Evolutionary conservation across 2,888 invertebrate species (phyloP).

Genomic region (Carabus problematicus): DNA sequence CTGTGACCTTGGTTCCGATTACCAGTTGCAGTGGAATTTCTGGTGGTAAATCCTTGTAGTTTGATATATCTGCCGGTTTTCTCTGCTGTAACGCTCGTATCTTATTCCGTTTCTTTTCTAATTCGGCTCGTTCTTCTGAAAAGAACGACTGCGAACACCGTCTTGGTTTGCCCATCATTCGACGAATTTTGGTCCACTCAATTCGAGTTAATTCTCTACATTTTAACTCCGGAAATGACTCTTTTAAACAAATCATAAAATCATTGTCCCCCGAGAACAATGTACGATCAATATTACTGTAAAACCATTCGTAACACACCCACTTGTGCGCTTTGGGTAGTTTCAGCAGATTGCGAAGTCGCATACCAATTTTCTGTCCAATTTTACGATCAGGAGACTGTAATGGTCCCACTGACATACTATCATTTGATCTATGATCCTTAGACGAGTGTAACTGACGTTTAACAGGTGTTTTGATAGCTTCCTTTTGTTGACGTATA

Average conservation of each 20-base stretch:
- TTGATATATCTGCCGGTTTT: constrained; percentile 78
- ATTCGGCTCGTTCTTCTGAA: constrained; percentile 89
- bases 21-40: constrained; percentile 95
- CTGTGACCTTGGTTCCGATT: constrained; percentile 93
- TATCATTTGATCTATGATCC: constrained; percentile 50
- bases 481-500: constrained; percentile 47
- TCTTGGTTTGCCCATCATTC: constrained; percentile 97
- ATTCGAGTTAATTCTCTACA: constrained; percentile 83
- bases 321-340: constrained; percentile 98
- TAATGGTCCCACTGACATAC: constrained; percentile 59
- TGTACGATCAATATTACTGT: constrained; percentile 95
- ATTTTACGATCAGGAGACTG: constrained; percentile 79
- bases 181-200: constrained; percentile 94
- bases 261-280: constrained; percentile 96
- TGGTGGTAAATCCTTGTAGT: constrained; percentile 86
- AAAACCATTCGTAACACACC: constrained; percentile 99
- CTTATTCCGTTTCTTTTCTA: constrained; percentile 89
- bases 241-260: constrained; percentile 90
- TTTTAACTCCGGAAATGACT: constrained; percentile 92
- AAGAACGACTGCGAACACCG: constrained; percentile 95
- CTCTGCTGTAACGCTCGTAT: constrained; percentile 93
- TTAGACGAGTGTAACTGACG: constrained; percentile 53
- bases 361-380: constrained; percentile 88
- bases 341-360: constrained; percentile 90
- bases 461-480: constrained; percentile 55